These are phyloP conservation scores for Chionoecetes opilio DNA, from an alignment of 1,140 invertebrate species.

Conservation along the genomic window DNA sequence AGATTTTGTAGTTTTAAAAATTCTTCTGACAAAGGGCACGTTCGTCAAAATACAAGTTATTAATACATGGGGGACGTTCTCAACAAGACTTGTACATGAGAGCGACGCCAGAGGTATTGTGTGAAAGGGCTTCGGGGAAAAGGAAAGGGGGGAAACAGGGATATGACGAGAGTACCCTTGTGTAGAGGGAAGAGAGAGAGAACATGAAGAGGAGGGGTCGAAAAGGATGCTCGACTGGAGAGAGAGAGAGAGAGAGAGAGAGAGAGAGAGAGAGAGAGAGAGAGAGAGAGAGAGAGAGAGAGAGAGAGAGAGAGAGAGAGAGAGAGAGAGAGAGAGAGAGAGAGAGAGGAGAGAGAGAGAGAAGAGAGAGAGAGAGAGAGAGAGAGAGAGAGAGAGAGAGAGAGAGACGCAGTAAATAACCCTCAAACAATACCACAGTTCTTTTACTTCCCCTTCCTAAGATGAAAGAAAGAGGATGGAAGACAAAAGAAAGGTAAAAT, in stretches of 20 bases:
- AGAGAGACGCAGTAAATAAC: background rate
- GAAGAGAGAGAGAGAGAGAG: constrained; percentile 16
- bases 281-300: too few relatives aligned
- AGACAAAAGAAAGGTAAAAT: background rate
- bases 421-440: background rate
- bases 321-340: background rate
- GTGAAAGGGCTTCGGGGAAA: too few relatives aligned
- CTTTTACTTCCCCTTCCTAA: background rate
- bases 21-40: too few relatives aligned
- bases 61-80: too few relatives aligned
- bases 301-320: background rate
- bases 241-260: background rate
- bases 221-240: background rate
- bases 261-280: background rate
- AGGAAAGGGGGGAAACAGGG: background rate
- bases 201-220: background rate
- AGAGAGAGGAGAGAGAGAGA: background rate
- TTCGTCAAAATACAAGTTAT: too few relatives aligned
- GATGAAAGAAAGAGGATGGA: too few relatives aligned
- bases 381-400: constrained; percentile 6
- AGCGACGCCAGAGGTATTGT: too few relatives aligned
- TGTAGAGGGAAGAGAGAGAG: background rate
- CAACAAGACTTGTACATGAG: too few relatives aligned
- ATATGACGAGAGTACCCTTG: background rate
- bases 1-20: too few relatives aligned